A percentile compares a stretch with the other conserved stretches of the same genome.
These are phyloP conservation scores for Oriolus oriolus DNA, from an alignment of 2,113 vertebrate genomes.

Conservation along the genomic window DNA sequence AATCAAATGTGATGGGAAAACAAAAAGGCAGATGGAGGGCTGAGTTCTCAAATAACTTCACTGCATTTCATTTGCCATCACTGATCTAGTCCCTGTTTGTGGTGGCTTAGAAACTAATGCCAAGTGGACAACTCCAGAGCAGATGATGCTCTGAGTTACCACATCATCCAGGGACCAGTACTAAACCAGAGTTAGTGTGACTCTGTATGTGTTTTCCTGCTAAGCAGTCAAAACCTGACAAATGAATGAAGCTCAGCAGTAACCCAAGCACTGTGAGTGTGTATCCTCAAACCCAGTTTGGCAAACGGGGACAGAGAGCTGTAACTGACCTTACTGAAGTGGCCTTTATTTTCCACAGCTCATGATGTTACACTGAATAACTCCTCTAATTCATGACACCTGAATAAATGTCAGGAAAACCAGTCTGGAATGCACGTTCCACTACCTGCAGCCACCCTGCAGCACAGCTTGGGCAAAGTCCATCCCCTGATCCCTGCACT, in stretches of 20 bases:
- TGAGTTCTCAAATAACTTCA: background rate
- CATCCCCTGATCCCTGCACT: background rate
- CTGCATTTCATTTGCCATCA: background rate
- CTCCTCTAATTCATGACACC: background rate
- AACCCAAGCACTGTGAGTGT: background rate
- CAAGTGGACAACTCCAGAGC: background rate
- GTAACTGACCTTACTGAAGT: background rate
- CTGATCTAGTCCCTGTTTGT: background rate
- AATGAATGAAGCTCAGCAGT: background rate
- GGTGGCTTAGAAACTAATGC: background rate
- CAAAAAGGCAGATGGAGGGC: background rate
- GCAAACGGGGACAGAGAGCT: background rate
- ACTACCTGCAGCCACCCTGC: background rate
- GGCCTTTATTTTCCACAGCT: conserved; percentile 1
- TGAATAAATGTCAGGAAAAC: background rate
- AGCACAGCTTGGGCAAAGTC: background rate
- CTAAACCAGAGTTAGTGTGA: background rate
- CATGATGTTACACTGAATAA: background rate
- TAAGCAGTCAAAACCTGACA: background rate
- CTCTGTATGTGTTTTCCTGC: background rate
- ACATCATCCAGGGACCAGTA: background rate
- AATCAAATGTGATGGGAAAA: background rate
- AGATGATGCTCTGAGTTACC: background rate
- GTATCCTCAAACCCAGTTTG: background rate
- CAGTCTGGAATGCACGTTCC: background rate